These are phyloP conservation scores for Osmerus eperlanus DNA, from an alignment of 2,113 vertebrate species.

Conservation along the genomic window DNA sequence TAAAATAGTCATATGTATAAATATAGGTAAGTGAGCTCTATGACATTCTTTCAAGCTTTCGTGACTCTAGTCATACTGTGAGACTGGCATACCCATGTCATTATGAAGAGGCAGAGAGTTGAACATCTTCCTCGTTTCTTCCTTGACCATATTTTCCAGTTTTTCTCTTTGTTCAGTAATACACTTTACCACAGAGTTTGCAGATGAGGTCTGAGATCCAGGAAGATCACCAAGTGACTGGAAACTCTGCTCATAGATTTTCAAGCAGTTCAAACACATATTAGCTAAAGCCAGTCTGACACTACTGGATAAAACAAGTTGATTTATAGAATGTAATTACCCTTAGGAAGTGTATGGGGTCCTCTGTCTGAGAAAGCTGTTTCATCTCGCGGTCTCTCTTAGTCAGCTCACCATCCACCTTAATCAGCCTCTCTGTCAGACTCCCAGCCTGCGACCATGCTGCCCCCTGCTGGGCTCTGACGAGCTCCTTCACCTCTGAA, in stretches of 20 bases:
- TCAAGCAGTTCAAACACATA: not conserved
- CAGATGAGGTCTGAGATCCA: not conserved
- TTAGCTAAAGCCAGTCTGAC: not conserved
- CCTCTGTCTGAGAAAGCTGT: conserved; percentile 5
- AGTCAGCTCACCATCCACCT: conserved; percentile 5
- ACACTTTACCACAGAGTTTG: conserved; percentile 8
- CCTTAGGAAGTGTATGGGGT: conserved; percentile 20
- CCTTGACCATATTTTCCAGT: conserved; percentile 20
- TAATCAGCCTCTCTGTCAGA: not conserved
- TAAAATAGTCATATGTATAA: too few relatives aligned
- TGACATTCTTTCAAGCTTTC: too few relatives aligned
- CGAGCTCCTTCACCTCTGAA: conserved; percentile 11
- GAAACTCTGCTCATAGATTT: conserved; percentile 11
- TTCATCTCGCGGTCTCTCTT: conserved; percentile 5
- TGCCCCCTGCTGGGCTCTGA: conserved; percentile 10
- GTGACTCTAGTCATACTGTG: not conserved
- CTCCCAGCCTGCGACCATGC: conserved; percentile 1
- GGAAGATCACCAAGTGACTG: conserved; percentile 8
- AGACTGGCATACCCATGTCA: not conserved
- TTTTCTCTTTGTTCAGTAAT: conserved; percentile 17
- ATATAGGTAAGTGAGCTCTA: too few relatives aligned
- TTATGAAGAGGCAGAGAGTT: conserved; percentile 17
- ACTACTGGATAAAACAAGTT: not conserved
- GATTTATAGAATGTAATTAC: not conserved
- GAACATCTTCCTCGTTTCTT: conserved; percentile 15